A percentile compares a stretch with the other conserved stretches of the same genome.
Conservation (phyloP, 2,888 invertebrate species). For the Therioaphis trifolii region DNA sequence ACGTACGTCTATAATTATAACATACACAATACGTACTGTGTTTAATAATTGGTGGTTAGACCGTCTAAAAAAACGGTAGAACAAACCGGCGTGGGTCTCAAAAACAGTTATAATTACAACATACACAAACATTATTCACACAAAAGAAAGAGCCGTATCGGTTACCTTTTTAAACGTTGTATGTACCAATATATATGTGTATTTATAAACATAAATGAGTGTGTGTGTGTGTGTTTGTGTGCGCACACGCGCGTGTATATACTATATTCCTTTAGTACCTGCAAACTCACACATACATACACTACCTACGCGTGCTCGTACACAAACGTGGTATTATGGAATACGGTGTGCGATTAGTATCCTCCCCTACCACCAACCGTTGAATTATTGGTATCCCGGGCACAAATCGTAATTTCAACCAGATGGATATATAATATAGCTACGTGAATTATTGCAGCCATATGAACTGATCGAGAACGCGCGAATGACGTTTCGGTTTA, state of each 20-base stretch:
- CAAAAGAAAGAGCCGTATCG: background rate
- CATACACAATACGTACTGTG: background rate
- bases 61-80: slow-evolving; percentile 56
- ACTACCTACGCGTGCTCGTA: too few species aligned
- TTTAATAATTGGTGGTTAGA: slow-evolving; percentile 50
- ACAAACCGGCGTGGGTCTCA: slow-evolving; percentile 22
- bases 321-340: too few species aligned
- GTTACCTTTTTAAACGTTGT: background rate
- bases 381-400: slow-evolving; percentile 28
- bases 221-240: background rate
- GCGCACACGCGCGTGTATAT: background rate
- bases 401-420: slow-evolving; percentile 39
- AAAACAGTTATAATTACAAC: slow-evolving; percentile 53
- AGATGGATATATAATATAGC: slow-evolving; percentile 11
- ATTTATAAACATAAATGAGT: too few species aligned
- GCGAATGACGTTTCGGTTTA: background rate
- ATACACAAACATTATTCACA: background rate
- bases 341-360: too few species aligned
- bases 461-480: background rate
- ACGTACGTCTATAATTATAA: slow-evolving; percentile 41
- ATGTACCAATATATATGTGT: too few species aligned
- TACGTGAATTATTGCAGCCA: slow-evolving; percentile 14
- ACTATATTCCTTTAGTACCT: background rate
- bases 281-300: too few species aligned
- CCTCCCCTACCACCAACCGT: background rate